phyloP scores from a whole-genome alignment of 2,113 vertebrate genomes.

The Ciconia stormi region DNA sequence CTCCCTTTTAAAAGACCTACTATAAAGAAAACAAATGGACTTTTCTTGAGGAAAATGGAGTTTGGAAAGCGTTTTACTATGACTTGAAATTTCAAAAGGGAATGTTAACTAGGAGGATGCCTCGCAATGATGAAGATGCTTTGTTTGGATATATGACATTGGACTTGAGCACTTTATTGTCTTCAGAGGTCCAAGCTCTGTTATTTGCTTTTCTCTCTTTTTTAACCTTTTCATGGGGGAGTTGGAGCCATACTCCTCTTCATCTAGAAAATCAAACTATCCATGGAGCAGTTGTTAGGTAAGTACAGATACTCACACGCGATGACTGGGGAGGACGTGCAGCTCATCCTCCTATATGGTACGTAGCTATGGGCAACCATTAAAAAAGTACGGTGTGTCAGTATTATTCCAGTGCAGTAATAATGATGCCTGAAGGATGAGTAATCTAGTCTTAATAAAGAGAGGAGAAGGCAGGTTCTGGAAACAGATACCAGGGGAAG shows the following conservation, averaged over 20 bases:
- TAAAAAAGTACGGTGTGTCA: not conserved
- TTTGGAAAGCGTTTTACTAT: conserved; percentile 15
- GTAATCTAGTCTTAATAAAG: not conserved
- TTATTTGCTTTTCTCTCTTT: not conserved
- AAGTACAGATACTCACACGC: not conserved
- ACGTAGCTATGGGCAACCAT: not conserved
- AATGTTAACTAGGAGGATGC: not conserved
- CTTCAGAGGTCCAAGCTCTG: not conserved
- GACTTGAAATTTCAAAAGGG: conserved; percentile 22
- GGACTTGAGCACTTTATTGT: not conserved
- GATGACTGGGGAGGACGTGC: rapidly evolving
- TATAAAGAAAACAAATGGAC: conserved; percentile 61
- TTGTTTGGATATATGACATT: not conserved
- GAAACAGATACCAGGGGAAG: not conserved
- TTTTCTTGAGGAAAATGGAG: conserved; percentile 33
- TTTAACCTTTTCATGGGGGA: not conserved
- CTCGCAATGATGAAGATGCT: not conserved
- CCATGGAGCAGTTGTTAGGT: not conserved
- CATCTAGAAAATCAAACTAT: not conserved
- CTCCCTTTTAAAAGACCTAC: conserved; percentile 60
- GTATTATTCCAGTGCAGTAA: not conserved
- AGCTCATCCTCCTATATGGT: not conserved
- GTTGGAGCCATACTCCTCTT: not conserved
- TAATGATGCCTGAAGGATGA: not conserved
- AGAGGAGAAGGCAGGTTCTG: not conserved